These are phyloP conservation scores for Silurus asotus DNA, from an alignment of 2,113 vertebrate species.

Conservation along the genomic window DNA sequence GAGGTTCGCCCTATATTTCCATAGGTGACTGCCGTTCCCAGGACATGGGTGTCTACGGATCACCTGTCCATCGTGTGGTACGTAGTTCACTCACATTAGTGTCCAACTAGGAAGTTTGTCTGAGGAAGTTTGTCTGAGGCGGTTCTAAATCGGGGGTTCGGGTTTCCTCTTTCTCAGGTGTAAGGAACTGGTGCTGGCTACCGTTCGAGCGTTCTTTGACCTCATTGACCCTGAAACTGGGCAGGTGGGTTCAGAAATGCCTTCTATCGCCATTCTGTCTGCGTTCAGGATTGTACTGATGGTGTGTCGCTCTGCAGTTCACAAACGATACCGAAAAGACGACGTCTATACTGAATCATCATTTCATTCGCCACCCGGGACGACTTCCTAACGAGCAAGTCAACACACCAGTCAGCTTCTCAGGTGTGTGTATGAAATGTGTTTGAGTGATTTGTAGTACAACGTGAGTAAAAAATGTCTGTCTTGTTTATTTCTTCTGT, in stretches of 20 bases:
- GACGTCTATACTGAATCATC: conserved; percentile 83
- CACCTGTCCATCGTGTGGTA: conserved; percentile 98
- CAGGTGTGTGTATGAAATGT: conserved; percentile 69
- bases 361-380: conserved; percentile 90
- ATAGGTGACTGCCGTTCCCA: conserved; percentile 90
- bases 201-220: conserved; percentile 89
- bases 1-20: background rate
- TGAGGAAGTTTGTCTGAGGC: background rate
- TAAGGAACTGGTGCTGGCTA: conserved; percentile 92
- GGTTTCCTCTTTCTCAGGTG: conserved; percentile 75
- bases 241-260: conserved; percentile 77
- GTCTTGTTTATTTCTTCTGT: conserved; percentile 29
- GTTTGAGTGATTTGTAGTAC: background rate
- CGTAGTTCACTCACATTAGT: conserved; percentile 39
- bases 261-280: background rate
- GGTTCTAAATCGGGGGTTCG: too few species aligned
- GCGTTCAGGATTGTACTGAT: background rate
- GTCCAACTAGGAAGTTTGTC: too few species aligned
- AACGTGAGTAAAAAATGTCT: background rate
- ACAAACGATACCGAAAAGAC: conserved; percentile 81
- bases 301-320: conserved; percentile 73
- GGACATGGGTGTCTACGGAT: conserved; percentile 94
- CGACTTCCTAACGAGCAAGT: conserved; percentile 75
- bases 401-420: conserved; percentile 69
- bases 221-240: conserved; percentile 88